Evolutionary conservation across 2,113 vertebrate species (phyloP).

Genomic region (Falcunculus frontatus): DNA sequence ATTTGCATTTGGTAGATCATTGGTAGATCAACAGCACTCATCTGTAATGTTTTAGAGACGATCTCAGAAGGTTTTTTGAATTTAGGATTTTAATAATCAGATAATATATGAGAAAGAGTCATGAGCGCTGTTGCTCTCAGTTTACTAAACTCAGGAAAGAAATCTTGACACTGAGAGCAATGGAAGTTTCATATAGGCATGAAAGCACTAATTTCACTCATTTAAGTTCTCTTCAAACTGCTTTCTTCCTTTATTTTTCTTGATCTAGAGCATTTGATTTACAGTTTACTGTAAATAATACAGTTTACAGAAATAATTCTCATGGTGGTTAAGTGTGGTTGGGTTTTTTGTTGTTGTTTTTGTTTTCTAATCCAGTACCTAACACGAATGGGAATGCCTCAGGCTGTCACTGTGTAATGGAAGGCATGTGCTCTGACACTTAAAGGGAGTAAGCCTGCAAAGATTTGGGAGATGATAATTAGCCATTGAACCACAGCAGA

Average conservation of each 20-base stretch:
- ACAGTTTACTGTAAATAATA: neutral
- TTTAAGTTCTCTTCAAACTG: neutral
- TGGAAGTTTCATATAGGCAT: neutral
- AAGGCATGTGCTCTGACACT: neutral
- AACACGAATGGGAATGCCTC: neutral
- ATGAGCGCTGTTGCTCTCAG: neutral
- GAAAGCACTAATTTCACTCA: neutral
- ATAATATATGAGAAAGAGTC: neutral
- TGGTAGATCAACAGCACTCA: neutral
- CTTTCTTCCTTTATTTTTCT: neutral
- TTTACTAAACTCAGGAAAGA: neutral
- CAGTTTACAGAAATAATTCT: neutral
- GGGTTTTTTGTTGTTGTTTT: neutral
- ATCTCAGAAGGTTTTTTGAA: neutral
- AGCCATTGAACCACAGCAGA: neutral
- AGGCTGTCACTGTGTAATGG: neutral
- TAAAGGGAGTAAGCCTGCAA: neutral
- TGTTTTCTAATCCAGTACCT: neutral
- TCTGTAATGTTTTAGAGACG: neutral
- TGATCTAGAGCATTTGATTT: neutral
- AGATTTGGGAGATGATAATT: neutral
- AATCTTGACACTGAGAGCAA: neutral
- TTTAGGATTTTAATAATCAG: neutral
- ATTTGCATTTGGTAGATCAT: neutral
- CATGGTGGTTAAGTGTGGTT: neutral